These are phyloP conservation scores for Platycercus adscitus DNA, from an alignment of 2,113 vertebrate genomes.

Conservation along the genomic window DNA sequence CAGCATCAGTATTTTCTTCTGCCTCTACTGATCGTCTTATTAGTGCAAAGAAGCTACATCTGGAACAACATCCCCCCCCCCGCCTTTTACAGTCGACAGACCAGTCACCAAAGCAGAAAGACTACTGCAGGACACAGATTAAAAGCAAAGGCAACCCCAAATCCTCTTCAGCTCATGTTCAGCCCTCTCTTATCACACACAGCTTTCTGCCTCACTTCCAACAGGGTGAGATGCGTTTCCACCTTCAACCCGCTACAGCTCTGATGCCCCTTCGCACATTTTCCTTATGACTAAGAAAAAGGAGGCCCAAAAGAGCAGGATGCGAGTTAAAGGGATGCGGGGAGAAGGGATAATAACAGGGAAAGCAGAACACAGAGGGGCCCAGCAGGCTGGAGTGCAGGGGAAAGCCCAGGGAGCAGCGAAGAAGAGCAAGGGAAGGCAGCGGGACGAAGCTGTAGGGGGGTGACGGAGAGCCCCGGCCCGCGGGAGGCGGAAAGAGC, in stretches of 20 bases:
- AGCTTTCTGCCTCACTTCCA: background rate
- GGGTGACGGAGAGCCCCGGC: background rate
- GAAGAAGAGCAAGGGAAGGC: accelerated
- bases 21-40: accelerated
- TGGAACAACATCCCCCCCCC: accelerated
- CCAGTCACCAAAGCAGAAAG: accelerated
- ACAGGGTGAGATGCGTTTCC: accelerated
- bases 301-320: accelerated
- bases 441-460: accelerated
- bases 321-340: accelerated
- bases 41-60: accelerated
- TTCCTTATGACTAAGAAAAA: accelerated
- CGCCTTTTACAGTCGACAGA: accelerated
- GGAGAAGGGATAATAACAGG: background rate
- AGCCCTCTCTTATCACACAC: too few relatives aligned
- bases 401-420: accelerated
- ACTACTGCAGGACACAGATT: accelerated
- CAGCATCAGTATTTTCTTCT: accelerated
- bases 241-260: accelerated
- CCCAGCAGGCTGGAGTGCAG: background rate
- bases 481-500: background rate
- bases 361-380: accelerated
- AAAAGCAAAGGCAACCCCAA: background rate
- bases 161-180: accelerated
- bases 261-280: accelerated